These are phyloP conservation scores for Heliangelus exortis DNA, from an alignment of 2,797 vertebrate species.

Conservation along the genomic window DNA sequence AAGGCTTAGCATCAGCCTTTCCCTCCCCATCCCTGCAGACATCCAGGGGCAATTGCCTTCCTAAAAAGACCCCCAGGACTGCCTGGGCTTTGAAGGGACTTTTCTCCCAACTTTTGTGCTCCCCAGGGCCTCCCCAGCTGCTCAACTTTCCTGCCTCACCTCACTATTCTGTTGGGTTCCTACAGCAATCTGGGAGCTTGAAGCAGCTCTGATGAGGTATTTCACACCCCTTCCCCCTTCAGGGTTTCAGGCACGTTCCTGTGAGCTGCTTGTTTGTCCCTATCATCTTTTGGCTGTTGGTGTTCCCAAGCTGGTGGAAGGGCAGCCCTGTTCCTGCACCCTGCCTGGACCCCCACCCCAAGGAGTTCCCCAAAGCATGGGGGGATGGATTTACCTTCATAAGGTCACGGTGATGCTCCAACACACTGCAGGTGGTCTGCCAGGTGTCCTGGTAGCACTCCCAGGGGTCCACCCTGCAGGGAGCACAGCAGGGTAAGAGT, in stretches of 20 bases:
- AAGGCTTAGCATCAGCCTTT: neutral
- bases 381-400: conserved; percentile 88
- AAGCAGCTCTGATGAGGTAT: neutral
- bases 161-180: too few relatives aligned
- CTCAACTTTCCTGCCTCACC: neutral
- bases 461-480: conserved; percentile 93
- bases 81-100: neutral
- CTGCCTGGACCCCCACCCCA: accelerated
- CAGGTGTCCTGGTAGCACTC: conserved; percentile 98
- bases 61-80: neutral
- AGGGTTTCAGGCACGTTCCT: neutral
- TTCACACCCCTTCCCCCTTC: neutral
- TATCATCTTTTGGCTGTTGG: neutral
- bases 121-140: neutral
- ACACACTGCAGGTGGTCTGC: conserved; percentile 96
- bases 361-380: accelerated
- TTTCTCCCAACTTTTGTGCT: neutral
- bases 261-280: accelerated
- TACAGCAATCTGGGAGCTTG: neutral
- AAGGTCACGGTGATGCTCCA: conserved; percentile 96
- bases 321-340: neutral
- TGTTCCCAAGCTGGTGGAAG: neutral
- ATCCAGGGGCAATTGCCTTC: neutral
- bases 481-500: neutral
- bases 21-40: accelerated